These are phyloP conservation scores for Ophioninae sp. DNA, from an alignment of 2,888 invertebrate genomes.

Conservation along the genomic window DNA sequence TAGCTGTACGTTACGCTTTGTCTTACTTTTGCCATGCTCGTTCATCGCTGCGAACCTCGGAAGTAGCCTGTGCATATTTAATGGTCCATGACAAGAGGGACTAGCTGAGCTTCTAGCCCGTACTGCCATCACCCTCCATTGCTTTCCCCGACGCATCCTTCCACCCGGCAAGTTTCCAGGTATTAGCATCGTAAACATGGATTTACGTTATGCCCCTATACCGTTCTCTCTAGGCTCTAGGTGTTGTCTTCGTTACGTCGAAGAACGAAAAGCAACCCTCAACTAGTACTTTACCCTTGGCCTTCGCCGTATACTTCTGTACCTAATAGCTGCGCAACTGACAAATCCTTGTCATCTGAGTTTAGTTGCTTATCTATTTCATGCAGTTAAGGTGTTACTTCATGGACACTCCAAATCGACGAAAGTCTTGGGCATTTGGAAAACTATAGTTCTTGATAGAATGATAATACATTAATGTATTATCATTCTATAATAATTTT, in stretches of 20 bases:
- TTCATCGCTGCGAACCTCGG: slow-evolving; percentile 65
- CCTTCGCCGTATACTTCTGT: slow-evolving; percentile 7
- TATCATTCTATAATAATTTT: too few species aligned
- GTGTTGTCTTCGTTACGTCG: slow-evolving; percentile 53
- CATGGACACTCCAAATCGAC: too few species aligned
- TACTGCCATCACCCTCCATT: slow-evolving; percentile 39
- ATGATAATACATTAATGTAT: too few species aligned
- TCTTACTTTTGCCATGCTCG: slow-evolving; percentile 53
- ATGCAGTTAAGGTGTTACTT: slow-evolving; percentile 67
- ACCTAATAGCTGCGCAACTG: slow-evolving; percentile 36
- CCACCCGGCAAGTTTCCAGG: slow-evolving; percentile 75
- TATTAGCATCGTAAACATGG: slow-evolving; percentile 79
- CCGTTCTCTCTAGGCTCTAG: slow-evolving; percentile 40
- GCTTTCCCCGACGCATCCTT: slow-evolving; percentile 73
- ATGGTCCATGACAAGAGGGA: slow-evolving; percentile 65
- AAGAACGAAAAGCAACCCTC: slow-evolving; percentile 33
- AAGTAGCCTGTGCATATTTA: slow-evolving; percentile 78
- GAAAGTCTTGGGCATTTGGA: too few species aligned
- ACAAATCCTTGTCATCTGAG: slow-evolving; percentile 47
- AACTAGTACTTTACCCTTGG: neutral
- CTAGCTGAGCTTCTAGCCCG: slow-evolving; percentile 36
- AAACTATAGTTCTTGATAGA: too few species aligned
- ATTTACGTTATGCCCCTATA: slow-evolving; percentile 75
- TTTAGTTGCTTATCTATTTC: slow-evolving; percentile 71
- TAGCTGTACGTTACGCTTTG: slow-evolving; percentile 41